Base-by-base conservation (phyloP, 2,113 vertebrate genomes). In the Antechinus stuartii region DNA sequence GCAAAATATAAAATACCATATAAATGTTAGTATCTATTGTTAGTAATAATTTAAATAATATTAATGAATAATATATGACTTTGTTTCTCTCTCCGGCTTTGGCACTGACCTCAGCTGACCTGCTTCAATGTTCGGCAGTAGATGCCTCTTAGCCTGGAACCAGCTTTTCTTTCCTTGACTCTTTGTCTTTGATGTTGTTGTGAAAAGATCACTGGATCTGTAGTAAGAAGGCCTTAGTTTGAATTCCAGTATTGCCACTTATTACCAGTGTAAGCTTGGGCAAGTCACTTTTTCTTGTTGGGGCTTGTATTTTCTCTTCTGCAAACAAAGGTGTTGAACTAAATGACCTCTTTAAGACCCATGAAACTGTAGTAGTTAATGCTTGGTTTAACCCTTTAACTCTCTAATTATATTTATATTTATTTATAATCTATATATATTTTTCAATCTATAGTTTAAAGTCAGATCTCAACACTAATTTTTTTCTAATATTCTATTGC, bases 151-250 rank as follows among this genome's bases (percentile, higher is more conserved):
- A 76, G 61, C 30, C 61, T 76, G 61, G 61, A 76, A 76, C 61
- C 61, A 76, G 61, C 61, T 76, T 76, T 76, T 30, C 35, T 76
- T 76, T n/a, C 35, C 35, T 76, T 76, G 35, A 76, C 61, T 76
- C 61, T 76, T n/a, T 76, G 14, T 76, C 61, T 76, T 76, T 76
- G 61, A 76, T n/a, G 61, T 76, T 76, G 61, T 76, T 76, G 61
- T 76, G 61, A 8, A n/a, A 76, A n/a, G 61, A 76, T 35, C 61
- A 76, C 35, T 76, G 61, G 61, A 76, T 76, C 61, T 76, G 61
- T 76, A 76, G 61, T n/a, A 76, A 76, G 61, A 76, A 76, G 61
- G 61, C 61, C 61, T 76, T n/a, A 76, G 61, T 76, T 76, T 76
- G 61, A 76, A n/a, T n/a, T 76, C 61, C n/a, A 76, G 14, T 76